Base-by-base conservation (phyloP, 2,888 invertebrate genomes). In the Acleris emargana region DNA sequence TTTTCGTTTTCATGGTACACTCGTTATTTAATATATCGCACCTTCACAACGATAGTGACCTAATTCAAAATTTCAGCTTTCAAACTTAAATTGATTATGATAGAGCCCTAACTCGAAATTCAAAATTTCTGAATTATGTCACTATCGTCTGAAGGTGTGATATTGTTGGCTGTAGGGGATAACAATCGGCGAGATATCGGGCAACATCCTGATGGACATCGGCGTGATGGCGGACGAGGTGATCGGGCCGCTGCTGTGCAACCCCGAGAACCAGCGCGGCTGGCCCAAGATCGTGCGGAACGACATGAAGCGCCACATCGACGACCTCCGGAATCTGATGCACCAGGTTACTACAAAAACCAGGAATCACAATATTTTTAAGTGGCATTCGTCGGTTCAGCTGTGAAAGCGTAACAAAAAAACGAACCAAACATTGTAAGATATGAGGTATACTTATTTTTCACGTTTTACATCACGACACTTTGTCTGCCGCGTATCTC, bases 261-360 rank as follows among this genome's bases (percentile, higher is more conserved):
- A 96, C 82, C 93, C 94, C 0, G 93, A 92, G 43, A 96, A 96
- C 83, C 95, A 95, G 75, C 86, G 78, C 22, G 95, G 94, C 2
- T 97, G 97, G 97, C 96, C 97, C 0, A 93, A 93, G 68, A 94
- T 96, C 11, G 95, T 96, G 4, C 91, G 93, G 5, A 94, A 94
- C 67, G 97, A 97, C 77, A 95, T 97, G 78, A 94, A 93, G 70
- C 93, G 93, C 28, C 96, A 96, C 77, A 93, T 96, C 0, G 94
- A 95, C 69, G 93, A 94, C 7, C 90, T 97, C 70, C 94, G 95
- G 70, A 96, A 94, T 78, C 91, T 94, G 60, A 94, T 97, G 77
- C 95, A 95, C 75, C 95, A 96, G 93, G 95, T 95, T 16, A 11
- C 5, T 22, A 20, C 50, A 22, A 2, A 22, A 5, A n/a, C 2